Evolutionary conservation across 2,888 invertebrate genomes (phyloP).

Genomic region (Azorinus chamasolen): DNA sequence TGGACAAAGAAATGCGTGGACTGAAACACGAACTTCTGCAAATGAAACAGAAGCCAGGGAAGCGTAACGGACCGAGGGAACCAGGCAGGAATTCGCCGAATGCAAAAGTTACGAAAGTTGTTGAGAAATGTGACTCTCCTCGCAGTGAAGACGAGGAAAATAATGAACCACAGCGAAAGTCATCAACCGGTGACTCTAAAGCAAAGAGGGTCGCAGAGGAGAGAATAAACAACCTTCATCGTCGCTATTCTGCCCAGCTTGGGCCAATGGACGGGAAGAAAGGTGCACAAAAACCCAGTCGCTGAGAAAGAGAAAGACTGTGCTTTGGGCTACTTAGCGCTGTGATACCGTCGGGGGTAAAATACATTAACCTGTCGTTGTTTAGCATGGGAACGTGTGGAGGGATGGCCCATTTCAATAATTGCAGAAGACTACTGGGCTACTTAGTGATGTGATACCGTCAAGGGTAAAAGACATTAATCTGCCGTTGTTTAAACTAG

Average conservation of each 20-base stretch:
- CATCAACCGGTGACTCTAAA: constrained; percentile 25
- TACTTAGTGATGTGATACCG: too few species aligned
- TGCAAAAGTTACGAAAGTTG: constrained; percentile 46
- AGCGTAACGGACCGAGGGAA: constrained; percentile 47
- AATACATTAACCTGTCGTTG: too few species aligned
- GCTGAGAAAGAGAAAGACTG: too few species aligned
- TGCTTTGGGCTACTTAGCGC: too few species aligned
- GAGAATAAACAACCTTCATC: constrained; percentile 47
- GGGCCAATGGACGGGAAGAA: too few species aligned
- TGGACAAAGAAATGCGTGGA: constrained; percentile 56
- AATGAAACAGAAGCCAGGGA: constrained; percentile 32
- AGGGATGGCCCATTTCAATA: too few species aligned
- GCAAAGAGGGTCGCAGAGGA: constrained; percentile 42
- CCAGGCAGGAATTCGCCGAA: constrained; percentile 45
- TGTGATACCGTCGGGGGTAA: too few species aligned
- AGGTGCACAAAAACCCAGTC: too few species aligned
- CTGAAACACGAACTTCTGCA: constrained; percentile 49
- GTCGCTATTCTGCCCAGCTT: constrained; percentile 44
- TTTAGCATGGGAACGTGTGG: too few species aligned
- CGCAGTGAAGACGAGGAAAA: constrained; percentile 27
- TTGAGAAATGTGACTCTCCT: constrained; percentile 13
- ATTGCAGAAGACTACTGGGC: too few species aligned
- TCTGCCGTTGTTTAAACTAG: too few species aligned
- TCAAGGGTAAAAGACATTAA: too few species aligned
- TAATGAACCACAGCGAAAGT: constrained; percentile 28